Evolutionary conservation across 2,888 invertebrate species (phyloP).

Genomic region (Zygogramma bicolorata): DNA sequence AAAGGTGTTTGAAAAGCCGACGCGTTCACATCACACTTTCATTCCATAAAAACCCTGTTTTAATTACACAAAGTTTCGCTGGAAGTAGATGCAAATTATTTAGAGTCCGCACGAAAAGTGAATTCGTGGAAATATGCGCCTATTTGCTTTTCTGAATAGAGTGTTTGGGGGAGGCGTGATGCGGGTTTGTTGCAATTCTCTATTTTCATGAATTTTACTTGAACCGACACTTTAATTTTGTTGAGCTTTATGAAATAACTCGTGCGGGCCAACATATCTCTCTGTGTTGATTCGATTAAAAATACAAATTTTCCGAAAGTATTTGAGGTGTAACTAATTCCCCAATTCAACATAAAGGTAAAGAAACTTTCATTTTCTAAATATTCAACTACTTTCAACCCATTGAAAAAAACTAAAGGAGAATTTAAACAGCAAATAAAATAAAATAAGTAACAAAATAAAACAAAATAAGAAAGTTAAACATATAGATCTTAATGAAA

Average conservation of each 20-base stretch:
- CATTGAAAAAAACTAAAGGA: too few species aligned
- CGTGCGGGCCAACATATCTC: not conserved
- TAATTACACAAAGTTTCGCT: slow-evolving; percentile 9
- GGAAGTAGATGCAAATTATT: slow-evolving; percentile 7
- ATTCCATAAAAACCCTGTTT: slow-evolving; percentile 5
- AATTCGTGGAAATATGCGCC: not conserved
- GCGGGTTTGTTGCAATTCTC: not conserved
- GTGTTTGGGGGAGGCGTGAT: not conserved
- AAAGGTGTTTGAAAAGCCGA: slow-evolving; percentile 7
- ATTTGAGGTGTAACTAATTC: too few species aligned
- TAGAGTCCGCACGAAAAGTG: not conserved
- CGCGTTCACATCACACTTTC: slow-evolving; percentile 9
- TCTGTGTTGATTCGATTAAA: too few species aligned
- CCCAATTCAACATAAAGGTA: too few species aligned
- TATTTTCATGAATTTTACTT: not conserved
- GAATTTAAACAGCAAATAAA: too few species aligned
- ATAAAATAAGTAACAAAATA: too few species aligned
- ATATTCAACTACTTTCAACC: too few species aligned
- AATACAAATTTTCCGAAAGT: too few species aligned
- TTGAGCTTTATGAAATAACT: not conserved
- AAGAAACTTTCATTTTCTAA: too few species aligned
- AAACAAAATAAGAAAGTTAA: too few species aligned
- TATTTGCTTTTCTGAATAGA: slow-evolving; percentile 2
- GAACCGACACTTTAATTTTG: not conserved
- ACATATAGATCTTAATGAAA: too few species aligned